Evolutionary conservation across 2,797 vertebrate genomes (phyloP).

Genomic region (Tapirus indicus): DNA sequence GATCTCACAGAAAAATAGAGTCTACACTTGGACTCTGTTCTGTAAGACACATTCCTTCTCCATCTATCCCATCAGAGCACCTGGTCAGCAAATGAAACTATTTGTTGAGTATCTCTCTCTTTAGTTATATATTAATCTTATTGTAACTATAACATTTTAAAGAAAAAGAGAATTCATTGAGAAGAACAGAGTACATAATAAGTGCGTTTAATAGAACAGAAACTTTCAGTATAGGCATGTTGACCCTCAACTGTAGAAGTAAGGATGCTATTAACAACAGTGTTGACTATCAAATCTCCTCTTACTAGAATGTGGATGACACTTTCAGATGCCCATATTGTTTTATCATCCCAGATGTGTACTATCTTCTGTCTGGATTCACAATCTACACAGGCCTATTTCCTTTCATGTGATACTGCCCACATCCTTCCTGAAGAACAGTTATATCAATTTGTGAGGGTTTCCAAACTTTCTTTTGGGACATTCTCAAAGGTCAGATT

Average conservation of each 20-base stretch:
- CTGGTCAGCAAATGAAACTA: not conserved
- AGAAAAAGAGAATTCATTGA: not conserved
- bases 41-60: not conserved
- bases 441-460: not conserved
- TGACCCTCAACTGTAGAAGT: accelerated
- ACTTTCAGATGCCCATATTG: not conserved
- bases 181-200: not conserved
- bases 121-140: not conserved
- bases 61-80: not conserved
- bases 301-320: no score
- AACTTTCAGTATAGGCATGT: not conserved
- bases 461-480: not conserved
- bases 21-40: not conserved
- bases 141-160: not conserved
- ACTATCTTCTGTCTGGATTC: not conserved
- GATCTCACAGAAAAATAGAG: accelerated
- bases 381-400: not conserved
- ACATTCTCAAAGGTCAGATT: not conserved
- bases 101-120: not conserved
- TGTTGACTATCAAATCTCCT: not conserved
- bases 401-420: not conserved
- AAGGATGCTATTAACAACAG: no score
- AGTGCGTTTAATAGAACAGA: not conserved
- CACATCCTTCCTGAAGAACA: not conserved
- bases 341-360: accelerated